Evolutionary conservation across 2,797 vertebrate genomes (phyloP).

Genomic region (Euthynnus affinis): DNA sequence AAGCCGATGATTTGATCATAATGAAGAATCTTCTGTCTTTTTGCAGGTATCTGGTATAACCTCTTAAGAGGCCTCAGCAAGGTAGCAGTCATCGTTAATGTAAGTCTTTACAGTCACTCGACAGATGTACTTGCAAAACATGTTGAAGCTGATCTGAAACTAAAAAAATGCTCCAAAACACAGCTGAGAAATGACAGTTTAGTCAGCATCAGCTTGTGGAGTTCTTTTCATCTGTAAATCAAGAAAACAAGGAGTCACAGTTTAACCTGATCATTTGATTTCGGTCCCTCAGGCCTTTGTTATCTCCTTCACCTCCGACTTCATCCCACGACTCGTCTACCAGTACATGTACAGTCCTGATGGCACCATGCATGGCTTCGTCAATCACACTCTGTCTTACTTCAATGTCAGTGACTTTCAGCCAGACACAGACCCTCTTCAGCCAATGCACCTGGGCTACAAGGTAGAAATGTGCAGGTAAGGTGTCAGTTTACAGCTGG

Average conservation of each 20-base stretch:
- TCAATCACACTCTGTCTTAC: slow-evolving; percentile 94
- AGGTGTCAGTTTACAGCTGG: neutral
- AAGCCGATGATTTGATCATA: neutral
- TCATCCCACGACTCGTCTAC: slow-evolving; percentile 98
- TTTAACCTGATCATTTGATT: neutral
- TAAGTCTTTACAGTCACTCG: slow-evolving; percentile 81
- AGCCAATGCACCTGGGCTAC: slow-evolving; percentile 89
- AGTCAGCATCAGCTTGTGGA: neutral
- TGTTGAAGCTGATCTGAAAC: neutral
- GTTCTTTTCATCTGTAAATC: neutral
- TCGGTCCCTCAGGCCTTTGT: slow-evolving; percentile 92
- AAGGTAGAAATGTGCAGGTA: slow-evolving; percentile 94
- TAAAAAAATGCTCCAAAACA: neutral
- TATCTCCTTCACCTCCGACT: slow-evolving; percentile 98
- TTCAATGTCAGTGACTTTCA: slow-evolving; percentile 97
- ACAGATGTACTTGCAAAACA: neutral
- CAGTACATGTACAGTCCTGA: slow-evolving; percentile 95
- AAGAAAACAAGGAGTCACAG: neutral
- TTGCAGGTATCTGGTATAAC: slow-evolving; percentile 98
- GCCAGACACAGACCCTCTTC: slow-evolving; percentile 87
- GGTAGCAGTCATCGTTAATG: slow-evolving; percentile 97
- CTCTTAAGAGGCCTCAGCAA: slow-evolving; percentile 96
- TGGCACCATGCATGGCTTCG: slow-evolving; percentile 95
- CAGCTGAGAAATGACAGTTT: neutral
- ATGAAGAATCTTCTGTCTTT: neutral